phyloP scores from a whole-genome alignment of 2,113 vertebrate species.

The Pimephales promelas region DNA sequence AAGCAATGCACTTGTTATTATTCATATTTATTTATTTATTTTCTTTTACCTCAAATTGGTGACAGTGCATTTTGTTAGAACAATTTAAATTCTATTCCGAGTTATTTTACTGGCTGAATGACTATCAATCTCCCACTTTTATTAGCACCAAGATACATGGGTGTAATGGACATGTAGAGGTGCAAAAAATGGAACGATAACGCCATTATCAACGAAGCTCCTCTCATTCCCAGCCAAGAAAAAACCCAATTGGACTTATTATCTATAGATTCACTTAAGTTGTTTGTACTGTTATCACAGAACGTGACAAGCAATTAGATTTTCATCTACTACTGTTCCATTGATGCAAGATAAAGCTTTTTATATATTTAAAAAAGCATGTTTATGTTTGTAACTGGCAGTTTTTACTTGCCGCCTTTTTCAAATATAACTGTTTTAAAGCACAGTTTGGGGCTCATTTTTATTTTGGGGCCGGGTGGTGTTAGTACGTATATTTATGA shows the following conservation, averaged over 20 bases:
- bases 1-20: conserved; percentile 29
- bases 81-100: conserved; percentile 10
- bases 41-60: conserved; percentile 31
- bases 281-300: conserved; percentile 1
- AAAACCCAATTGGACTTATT: conserved; percentile 13
- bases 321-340: neutral
- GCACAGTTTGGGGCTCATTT: neutral
- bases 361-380: neutral
- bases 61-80: conserved; percentile 15
- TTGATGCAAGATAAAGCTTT: neutral
- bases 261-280: conserved; percentile 4
- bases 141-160: conserved; percentile 14
- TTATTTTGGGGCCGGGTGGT: conserved; percentile 47
- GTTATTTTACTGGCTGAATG: conserved; percentile 33
- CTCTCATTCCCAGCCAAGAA: conserved; percentile 15
- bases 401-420: conserved; percentile 4
- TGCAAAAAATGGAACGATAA: neutral
- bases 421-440: conserved; percentile 10
- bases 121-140: conserved; percentile 7
- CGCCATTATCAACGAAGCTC: conserved; percentile 15
- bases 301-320: conserved; percentile 8
- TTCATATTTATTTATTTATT: conserved; percentile 28
- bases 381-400: neutral
- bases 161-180: conserved; percentile 35
- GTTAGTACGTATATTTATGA: conserved; percentile 61